phyloP scores from a whole-genome alignment of 2,797 vertebrate genomes.

The Nannoperca obscura region DNA sequence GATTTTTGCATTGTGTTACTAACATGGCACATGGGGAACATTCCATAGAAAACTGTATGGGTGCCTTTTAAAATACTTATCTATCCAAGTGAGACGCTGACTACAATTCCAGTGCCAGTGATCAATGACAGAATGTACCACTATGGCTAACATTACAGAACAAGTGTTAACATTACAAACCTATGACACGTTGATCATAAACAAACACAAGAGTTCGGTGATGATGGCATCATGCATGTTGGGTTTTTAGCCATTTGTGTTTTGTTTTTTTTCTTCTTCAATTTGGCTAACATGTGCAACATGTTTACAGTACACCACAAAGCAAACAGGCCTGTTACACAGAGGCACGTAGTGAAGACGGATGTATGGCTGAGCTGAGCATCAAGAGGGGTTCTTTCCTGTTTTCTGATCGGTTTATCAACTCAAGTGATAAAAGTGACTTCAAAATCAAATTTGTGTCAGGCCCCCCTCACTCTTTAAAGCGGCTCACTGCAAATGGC shows the following conservation, averaged over 20 bases:
- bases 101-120: constrained; percentile 35
- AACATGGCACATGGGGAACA: constrained; percentile 62
- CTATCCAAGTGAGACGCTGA: constrained; percentile 31
- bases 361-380: constrained; percentile 63
- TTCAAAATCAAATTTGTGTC: constrained; percentile 32
- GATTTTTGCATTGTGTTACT: constrained; percentile 41
- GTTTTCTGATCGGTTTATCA: constrained; percentile 42
- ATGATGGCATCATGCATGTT: constrained; percentile 66
- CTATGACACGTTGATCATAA: constrained; percentile 39
- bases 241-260: constrained; percentile 34
- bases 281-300: constrained; percentile 67
- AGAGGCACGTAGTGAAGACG: constrained; percentile 75
- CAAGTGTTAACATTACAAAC: constrained; percentile 61
- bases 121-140: constrained; percentile 43
- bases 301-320: constrained; percentile 75
- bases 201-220: constrained; percentile 59
- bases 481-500: constrained; percentile 22
- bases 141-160: constrained; percentile 51
- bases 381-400: constrained; percentile 31
- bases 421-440: constrained; percentile 32
- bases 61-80: constrained; percentile 42
- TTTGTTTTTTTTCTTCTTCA: not conserved
- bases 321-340: constrained; percentile 69
- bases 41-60: constrained; percentile 43
- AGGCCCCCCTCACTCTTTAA: not conserved